Percentiles rank a stretch among this genome's conserved stretches.
Evolutionary conservation across 2,113 vertebrate species (phyloP).

Genomic region (Solenodon paradoxus): DNA sequence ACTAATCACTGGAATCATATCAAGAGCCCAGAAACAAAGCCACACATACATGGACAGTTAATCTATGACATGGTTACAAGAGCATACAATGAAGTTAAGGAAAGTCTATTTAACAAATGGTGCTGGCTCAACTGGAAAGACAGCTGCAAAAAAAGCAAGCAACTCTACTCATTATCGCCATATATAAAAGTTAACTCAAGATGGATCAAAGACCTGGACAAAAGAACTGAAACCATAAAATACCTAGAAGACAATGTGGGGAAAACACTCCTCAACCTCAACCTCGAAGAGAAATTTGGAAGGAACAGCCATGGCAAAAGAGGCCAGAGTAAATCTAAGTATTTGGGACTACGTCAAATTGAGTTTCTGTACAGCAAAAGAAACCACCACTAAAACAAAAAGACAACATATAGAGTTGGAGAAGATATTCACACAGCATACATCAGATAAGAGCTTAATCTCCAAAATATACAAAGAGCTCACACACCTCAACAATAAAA

Average conservation of each 20-base stretch:
- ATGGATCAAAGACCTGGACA: not conserved
- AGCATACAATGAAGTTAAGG: not conserved
- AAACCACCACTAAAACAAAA: too few species aligned
- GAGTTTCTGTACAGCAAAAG: too few species aligned
- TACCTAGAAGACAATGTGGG: too few species aligned
- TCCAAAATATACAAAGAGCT: conserved; percentile 3
- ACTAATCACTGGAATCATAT: too few species aligned
- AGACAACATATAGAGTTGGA: not conserved
- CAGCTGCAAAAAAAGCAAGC: not conserved
- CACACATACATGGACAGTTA: not conserved
- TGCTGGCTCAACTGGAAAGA: not conserved
- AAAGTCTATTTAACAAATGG: conserved; percentile 5
- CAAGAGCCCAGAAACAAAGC: not conserved
- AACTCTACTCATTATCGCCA: not conserved
- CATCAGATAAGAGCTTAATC: not conserved
- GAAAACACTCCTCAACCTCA: too few species aligned
- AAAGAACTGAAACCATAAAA: too few species aligned
- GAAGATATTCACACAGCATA: not conserved
- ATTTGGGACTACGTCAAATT: too few species aligned
- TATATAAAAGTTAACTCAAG: not conserved
- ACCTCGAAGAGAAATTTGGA: too few species aligned
- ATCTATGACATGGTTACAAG: not conserved
- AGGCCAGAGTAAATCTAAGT: too few species aligned
- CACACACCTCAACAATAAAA: not conserved
- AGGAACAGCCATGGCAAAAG: too few species aligned